These are phyloP conservation scores for Dicyema japonicum DNA, from an alignment of 1,140 invertebrate genomes.

Conservation along the genomic window DNA sequence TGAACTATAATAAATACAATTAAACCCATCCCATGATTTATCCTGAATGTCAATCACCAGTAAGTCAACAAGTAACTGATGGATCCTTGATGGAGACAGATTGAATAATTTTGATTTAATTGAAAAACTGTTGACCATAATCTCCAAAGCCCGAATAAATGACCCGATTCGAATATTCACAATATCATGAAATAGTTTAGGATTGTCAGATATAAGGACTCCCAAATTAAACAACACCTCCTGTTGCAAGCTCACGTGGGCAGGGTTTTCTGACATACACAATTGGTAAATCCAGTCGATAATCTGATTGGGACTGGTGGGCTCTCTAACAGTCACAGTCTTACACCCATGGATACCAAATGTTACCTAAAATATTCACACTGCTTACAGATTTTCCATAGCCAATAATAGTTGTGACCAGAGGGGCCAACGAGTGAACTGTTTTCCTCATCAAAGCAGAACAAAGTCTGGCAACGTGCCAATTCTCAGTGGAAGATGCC, in stretches of 20 bases:
- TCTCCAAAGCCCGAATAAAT: no score
- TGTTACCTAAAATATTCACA: conserved; percentile 32
- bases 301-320: conserved; percentile 66
- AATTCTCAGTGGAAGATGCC: conserved; percentile 3
- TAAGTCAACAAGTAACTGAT: no score
- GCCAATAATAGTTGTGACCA: conserved; percentile 72
- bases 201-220: conserved; percentile 52
- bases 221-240: conserved; percentile 73
- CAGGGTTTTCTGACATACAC: conserved; percentile 41
- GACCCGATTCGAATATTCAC: conserved; percentile 70
- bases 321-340: conserved; percentile 75
- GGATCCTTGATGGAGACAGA: no score
- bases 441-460: conserved; percentile 59
- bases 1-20: no score
- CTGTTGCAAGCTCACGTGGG: conserved; percentile 73
- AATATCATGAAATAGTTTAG: conserved; percentile 67
- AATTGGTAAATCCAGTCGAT: conserved; percentile 15
- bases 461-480: conserved; percentile 66
- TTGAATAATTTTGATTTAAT: no score
- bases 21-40: no score
- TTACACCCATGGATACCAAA: conserved; percentile 67
- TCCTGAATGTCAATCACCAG: no score
- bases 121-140: no score
- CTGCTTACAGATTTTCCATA: conserved; percentile 60
- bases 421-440: conserved; percentile 81